Evolutionary conservation across 2,888 invertebrate genomes (phyloP).

Genomic region (Sicus ferrugineus): DNA sequence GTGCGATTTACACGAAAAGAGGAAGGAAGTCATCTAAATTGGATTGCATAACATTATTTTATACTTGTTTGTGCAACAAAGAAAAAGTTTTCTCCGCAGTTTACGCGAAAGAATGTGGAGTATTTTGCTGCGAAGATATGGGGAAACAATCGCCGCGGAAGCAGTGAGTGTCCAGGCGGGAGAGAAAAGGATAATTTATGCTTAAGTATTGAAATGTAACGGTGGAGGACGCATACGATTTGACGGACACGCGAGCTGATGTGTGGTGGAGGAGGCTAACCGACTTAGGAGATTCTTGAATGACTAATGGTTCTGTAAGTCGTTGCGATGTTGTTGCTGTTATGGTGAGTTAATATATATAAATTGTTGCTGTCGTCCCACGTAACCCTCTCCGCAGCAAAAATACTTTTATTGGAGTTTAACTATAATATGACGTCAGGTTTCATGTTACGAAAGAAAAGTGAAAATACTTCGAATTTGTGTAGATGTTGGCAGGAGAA

Average conservation of each 20-base stretch:
- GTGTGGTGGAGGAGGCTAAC: neutral
- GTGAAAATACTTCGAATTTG: no score
- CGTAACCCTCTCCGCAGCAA: neutral
- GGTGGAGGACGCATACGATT: slow-evolving; percentile 23
- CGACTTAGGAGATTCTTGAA: slow-evolving; percentile 20
- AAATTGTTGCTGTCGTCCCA: slow-evolving; percentile 36
- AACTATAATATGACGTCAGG: slow-evolving; percentile 3
- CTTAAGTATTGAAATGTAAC: slow-evolving; percentile 30
- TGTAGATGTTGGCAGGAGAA: no score
- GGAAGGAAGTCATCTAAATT: slow-evolving; percentile 35
- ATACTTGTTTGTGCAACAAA: slow-evolving; percentile 39
- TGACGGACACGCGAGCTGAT: slow-evolving; percentile 36
- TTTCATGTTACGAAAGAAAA: slow-evolving; percentile 4
- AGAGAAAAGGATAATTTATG: slow-evolving; percentile 41
- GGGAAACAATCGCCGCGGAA: neutral
- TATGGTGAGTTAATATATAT: slow-evolving; percentile 27
- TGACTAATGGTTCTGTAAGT: slow-evolving; percentile 39
- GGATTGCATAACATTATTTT: slow-evolving; percentile 44
- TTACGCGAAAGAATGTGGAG: no score
- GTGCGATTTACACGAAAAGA: slow-evolving; percentile 2
- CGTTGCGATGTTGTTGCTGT: no score
- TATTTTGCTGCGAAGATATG: neutral
- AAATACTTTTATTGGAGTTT: slow-evolving; percentile 35
- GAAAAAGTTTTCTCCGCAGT: no score
- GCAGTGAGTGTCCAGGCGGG: slow-evolving; percentile 9